Conservation (phyloP, 2,113 vertebrate genomes). For the Gadus chalcogrammus region DNA sequence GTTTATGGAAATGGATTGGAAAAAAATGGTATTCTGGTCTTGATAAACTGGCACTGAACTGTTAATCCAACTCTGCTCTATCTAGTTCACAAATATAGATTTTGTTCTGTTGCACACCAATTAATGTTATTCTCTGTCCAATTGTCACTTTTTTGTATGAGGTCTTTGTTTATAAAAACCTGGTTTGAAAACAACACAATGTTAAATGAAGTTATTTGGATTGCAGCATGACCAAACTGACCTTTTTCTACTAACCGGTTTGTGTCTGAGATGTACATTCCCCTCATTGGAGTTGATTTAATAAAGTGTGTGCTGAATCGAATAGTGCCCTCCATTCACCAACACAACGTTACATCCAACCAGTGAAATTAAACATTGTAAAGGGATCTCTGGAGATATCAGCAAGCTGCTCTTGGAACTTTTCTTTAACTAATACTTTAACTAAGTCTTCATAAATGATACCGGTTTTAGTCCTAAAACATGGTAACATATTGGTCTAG, state of each 20-base stretch:
- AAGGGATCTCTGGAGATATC: too few species aligned
- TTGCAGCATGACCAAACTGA: constrained; percentile 56
- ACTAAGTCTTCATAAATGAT: too few species aligned
- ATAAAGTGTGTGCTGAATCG: constrained; percentile 49
- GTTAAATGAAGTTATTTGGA: constrained; percentile 22
- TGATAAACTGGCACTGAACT: constrained; percentile 46
- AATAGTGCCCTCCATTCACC: not conserved
- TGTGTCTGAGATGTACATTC: constrained; percentile 58
- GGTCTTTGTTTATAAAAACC: constrained; percentile 26
- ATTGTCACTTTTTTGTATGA: constrained; percentile 35
- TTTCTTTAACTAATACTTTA: not conserved
- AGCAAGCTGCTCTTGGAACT: not conserved
- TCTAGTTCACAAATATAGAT: constrained; percentile 52
- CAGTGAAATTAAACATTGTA: too few species aligned
- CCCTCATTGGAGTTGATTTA: constrained; percentile 61
- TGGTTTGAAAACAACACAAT: constrained; percentile 12
- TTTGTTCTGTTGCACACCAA: constrained; percentile 51
- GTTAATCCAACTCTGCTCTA: constrained; percentile 20
- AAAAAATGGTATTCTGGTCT: constrained; percentile 17
- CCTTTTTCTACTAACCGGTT: constrained; percentile 53
- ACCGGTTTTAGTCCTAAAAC: too few species aligned
- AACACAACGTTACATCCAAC: too few species aligned
- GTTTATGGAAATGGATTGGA: constrained; percentile 31
- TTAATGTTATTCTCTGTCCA: constrained; percentile 28
- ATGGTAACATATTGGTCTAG: too few species aligned